Evolutionary conservation across 64 coral and sea anemone species (phyloP).

Genomic region (Pachyseris speciosa): DNA sequence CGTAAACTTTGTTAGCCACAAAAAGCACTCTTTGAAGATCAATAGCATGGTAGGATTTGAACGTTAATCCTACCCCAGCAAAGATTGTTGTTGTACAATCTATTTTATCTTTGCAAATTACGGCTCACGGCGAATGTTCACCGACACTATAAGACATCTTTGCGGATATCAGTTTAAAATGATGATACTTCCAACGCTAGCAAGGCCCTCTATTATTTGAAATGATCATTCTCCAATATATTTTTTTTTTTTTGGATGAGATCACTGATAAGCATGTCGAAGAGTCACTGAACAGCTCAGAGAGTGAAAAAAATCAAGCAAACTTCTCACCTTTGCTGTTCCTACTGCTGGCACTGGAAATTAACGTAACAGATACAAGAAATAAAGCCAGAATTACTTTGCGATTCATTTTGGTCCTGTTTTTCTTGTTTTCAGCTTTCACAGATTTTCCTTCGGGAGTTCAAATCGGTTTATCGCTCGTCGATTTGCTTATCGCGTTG

Average conservation of each 20-base stretch:
- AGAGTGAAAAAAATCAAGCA: neutral
- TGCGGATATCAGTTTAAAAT: too few relatives aligned
- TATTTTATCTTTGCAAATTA: too few relatives aligned
- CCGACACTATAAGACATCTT: too few relatives aligned
- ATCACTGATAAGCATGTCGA: conserved; percentile 23
- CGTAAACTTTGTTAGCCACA: too few relatives aligned
- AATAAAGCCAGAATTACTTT: neutral
- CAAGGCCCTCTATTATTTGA: neutral
- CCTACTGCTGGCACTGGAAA: neutral
- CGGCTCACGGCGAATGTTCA: too few relatives aligned
- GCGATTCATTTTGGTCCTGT: neutral
- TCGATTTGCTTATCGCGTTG: conserved; percentile 37
- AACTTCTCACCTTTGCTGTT: neutral
- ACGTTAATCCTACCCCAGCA: too few relatives aligned
- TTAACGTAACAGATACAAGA: neutral
- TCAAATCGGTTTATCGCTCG: neutral
- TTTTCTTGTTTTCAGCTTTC: neutral
- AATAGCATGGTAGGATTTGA: too few relatives aligned
- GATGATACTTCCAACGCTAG: neutral
- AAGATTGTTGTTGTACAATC: too few relatives aligned
- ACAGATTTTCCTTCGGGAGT: neutral
- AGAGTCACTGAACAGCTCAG: neutral
- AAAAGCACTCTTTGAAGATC: too few relatives aligned
- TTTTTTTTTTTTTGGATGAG: conserved; percentile 15
- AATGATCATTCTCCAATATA: neutral